Conservation (phyloP, 2,797 vertebrate genomes). For the Urophycis tenuis region DNA sequence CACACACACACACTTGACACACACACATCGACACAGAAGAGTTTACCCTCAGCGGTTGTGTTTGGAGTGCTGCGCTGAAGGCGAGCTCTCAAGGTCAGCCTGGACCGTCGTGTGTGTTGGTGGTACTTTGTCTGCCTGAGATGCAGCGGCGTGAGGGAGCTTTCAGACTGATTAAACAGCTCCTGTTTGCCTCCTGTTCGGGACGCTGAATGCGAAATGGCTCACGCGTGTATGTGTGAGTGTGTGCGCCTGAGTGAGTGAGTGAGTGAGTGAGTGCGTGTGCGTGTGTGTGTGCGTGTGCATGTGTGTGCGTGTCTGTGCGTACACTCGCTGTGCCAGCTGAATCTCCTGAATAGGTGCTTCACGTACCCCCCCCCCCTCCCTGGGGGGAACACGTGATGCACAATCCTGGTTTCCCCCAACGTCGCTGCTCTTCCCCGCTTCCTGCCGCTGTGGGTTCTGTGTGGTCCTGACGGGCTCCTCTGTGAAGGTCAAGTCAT, state of each 20-base stretch:
- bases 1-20: no score
- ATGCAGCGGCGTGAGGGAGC: conserved; percentile 32
- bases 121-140: conserved; percentile 28
- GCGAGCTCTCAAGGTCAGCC: conserved; percentile 49
- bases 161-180: conserved; percentile 41
- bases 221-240: background rate
- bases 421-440: background rate
- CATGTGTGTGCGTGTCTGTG: no score
- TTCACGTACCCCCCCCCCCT: background rate
- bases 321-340: no score
- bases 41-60: background rate
- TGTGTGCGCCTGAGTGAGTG: no score
- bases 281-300: no score
- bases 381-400: background rate
- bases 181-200: conserved; percentile 46
- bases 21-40: background rate
- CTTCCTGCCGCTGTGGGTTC: background rate
- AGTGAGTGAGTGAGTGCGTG: no score
- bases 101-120: conserved; percentile 36
- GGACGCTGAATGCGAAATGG: conserved; percentile 18
- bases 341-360: background rate
- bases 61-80: conserved; percentile 26
- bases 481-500: background rate
- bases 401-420: background rate
- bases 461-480: background rate